Base-by-base conservation (phyloP, 2,797 vertebrate species). In the Nyctalus aviator region DNA sequence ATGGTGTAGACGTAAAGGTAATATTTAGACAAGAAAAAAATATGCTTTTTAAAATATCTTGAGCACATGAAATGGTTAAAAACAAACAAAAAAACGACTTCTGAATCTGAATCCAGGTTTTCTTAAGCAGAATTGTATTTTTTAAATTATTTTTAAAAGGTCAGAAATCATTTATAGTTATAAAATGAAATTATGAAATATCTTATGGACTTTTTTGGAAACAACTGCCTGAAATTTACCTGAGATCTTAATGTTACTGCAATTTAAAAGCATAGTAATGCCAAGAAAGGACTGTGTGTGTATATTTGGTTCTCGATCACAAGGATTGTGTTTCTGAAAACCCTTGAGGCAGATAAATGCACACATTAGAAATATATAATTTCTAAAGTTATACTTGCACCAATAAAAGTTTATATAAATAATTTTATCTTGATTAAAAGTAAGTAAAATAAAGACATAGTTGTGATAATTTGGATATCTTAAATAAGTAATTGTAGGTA, bases 331-430 rank as follows among this genome's bases (percentile, higher is more conserved):
- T 27, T 83, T 35, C 71, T 66, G 15, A 84, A 75, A 83, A 85
- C 48, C n/a, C n/a, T 78, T 57, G 12, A 78, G 23, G 41, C 3
- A 50, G 23, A 73, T 84, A 53, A 83, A 69, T 59, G 35, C 27
- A 37, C 17, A 88, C 59, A 37, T 87, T 87, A n/a, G 8, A 35
- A 66, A 32, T 88, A 83, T 64, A 62, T 69, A 84, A 72, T 68
- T 71, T 94, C 57, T n/a, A 90, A 72, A 32, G n/a, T 79, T 78
- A 53, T 92, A 72, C 71, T 77, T 94, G 32, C 35, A 71, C 10
- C n/a, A 87, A 23, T 73, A 21, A 46, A 81, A 92, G 53, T 73
- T 55, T 81, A 0, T 50, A 83, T 50, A 72, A 20, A 68, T 57
- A 46, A 93, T 84, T 66, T 69, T 83, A 48, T 71, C 23, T 94